A percentile compares a stretch with the other conserved stretches of the same genome.
These are phyloP conservation scores for Muscicapa striata DNA, from an alignment of 2,797 vertebrate species.

Conservation along the genomic window DNA sequence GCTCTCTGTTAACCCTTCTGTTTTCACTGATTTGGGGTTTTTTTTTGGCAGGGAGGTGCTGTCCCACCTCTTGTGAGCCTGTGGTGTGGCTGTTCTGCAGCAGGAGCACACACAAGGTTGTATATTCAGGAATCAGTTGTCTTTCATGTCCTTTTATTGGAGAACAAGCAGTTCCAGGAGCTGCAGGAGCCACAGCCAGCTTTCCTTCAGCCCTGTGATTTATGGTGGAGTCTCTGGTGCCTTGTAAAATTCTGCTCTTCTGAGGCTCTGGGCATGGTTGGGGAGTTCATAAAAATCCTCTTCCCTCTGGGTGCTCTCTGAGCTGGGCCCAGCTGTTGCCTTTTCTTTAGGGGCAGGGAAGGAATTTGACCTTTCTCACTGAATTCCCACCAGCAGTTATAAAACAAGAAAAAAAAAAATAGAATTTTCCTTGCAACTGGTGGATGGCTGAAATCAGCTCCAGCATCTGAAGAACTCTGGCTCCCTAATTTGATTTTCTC, in stretches of 20 bases:
- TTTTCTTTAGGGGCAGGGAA: background rate
- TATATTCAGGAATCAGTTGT: background rate
- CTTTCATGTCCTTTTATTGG: background rate
- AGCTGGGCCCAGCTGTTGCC: background rate
- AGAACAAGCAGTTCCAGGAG: slow-evolving; percentile 5
- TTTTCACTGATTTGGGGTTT: rapidly evolving
- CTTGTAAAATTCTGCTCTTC: background rate
- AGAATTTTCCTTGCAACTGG: background rate
- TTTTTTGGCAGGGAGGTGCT: background rate
- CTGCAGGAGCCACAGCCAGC: background rate
- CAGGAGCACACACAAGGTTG: rapidly evolving
- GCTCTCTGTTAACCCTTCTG: slow-evolving; percentile 3
- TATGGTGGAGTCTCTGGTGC: background rate
- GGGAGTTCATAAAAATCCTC: background rate
- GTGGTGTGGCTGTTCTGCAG: background rate
- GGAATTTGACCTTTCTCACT: background rate
- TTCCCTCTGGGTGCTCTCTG: background rate
- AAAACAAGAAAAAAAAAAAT: background rate
- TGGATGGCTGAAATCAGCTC: background rate
- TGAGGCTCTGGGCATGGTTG: background rate
- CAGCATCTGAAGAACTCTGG: background rate
- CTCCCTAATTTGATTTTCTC: background rate
- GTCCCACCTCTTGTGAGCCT: background rate
- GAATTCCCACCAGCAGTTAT: background rate
- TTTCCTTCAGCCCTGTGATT: background rate